These are phyloP conservation scores for Corapipo altera DNA, from an alignment of 2,113 vertebrate genomes.

Conservation along the genomic window DNA sequence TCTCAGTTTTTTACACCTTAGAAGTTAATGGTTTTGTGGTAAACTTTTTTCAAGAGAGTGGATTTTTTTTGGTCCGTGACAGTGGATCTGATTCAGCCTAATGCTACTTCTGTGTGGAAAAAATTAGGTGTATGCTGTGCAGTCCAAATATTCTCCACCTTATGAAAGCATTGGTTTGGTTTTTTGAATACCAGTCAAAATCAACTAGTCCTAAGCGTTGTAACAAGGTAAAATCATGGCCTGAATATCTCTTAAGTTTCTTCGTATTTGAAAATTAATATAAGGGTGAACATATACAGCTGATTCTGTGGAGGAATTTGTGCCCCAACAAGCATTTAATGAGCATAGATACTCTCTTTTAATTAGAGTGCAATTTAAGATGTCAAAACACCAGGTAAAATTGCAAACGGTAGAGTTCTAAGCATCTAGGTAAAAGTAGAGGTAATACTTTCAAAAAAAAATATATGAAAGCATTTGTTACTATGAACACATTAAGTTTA, in stretches of 20 bases:
- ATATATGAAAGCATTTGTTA: not conserved
- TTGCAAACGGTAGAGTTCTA: not conserved
- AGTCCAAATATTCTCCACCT: not conserved
- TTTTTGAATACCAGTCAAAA: not conserved
- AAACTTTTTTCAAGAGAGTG: not conserved
- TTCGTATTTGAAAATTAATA: not conserved
- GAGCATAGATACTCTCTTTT: not conserved
- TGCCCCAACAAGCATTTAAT: not conserved
- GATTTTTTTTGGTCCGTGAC: not conserved
- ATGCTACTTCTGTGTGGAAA: not conserved
- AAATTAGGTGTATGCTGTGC: rapidly evolving
- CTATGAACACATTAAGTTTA: not conserved
- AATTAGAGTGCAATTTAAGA: not conserved
- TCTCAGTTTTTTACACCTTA: not conserved
- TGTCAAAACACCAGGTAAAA: not conserved
- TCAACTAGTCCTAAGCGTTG: not conserved
- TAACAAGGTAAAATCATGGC: not conserved
- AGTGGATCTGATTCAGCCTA: not conserved
- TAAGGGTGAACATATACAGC: not conserved
- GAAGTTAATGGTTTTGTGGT: not conserved
- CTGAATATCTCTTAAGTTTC: not conserved
- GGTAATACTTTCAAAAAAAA: not conserved
- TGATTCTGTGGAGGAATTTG: not conserved
- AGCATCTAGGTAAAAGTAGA: not conserved
- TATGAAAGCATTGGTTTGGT: not conserved